phyloP scores from a whole-genome alignment of 2,888 invertebrate genomes.

The Sicus ferrugineus region DNA sequence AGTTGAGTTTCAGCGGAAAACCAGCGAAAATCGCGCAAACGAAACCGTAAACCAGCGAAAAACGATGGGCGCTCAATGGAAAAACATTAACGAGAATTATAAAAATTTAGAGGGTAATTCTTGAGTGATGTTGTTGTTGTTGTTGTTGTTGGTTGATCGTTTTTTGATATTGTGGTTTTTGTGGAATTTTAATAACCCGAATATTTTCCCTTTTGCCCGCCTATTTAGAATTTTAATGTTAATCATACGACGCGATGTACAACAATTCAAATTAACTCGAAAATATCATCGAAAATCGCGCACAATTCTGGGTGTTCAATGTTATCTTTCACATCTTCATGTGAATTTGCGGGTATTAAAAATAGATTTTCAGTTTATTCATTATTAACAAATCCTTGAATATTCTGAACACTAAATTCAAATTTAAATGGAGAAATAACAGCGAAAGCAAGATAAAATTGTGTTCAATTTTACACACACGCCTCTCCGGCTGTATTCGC shows the following conservation, averaged over 20 bases:
- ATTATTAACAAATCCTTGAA: too few species aligned
- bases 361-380: too few species aligned
- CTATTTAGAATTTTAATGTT: neutral
- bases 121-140: conserved; percentile 4
- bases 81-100: conserved; percentile 55
- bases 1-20: neutral
- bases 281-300: too few species aligned
- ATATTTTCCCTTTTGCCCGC: neutral
- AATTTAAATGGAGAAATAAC: too few species aligned
- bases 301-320: too few species aligned
- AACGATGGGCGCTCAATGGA: conserved; percentile 57
- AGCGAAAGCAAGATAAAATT: too few species aligned
- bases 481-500: too few species aligned
- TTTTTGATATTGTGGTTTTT: neutral
- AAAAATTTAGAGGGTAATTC: conserved; percentile 57
- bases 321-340: too few species aligned
- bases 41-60: neutral
- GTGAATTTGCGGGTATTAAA: too few species aligned
- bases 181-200: neutral
- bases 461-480: too few species aligned
- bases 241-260: too few species aligned
- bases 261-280: neutral
- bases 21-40: neutral
- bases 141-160: conserved; percentile 6
- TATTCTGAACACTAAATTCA: too few species aligned